Evolutionary conservation across 2,113 vertebrate species (phyloP).

Genomic region (Conger conger): DNA sequence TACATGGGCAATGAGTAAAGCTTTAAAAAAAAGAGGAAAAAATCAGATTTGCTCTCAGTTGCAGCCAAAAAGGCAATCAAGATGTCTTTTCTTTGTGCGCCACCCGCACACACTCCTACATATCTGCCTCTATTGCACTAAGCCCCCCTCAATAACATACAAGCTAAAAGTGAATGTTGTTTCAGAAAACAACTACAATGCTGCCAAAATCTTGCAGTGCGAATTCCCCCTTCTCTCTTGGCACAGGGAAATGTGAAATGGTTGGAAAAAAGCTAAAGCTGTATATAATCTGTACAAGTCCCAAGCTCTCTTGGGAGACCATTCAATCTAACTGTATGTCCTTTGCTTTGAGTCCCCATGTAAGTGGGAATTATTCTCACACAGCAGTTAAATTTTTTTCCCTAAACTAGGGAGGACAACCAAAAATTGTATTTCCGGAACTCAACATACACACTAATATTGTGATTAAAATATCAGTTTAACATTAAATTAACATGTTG

Average conservation of each 20-base stretch:
- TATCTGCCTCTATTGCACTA: background rate
- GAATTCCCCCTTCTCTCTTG: background rate
- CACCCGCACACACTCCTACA: background rate
- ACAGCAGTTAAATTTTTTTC: too few relatives aligned
- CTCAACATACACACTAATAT: too few relatives aligned
- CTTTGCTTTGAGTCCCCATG: background rate
- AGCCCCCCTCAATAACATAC: background rate
- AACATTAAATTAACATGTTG: too few relatives aligned
- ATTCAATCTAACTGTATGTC: background rate
- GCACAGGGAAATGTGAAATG: background rate
- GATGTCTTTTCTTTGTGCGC: background rate
- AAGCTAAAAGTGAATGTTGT: background rate
- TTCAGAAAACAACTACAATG: background rate
- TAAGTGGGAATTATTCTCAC: background rate
- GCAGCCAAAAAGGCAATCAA: constrained; percentile 3
- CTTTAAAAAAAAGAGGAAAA: background rate
- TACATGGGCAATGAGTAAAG: background rate
- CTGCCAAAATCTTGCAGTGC: background rate
- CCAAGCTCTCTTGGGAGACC: background rate
- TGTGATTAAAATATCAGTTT: too few relatives aligned
- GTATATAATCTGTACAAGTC: background rate
- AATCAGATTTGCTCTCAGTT: background rate
- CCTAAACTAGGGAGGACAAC: too few relatives aligned
- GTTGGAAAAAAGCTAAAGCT: background rate
- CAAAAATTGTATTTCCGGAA: too few relatives aligned